Conservation (phyloP, 2,113 vertebrate genomes). For the Pseudorectes ferrugineus region DNA sequence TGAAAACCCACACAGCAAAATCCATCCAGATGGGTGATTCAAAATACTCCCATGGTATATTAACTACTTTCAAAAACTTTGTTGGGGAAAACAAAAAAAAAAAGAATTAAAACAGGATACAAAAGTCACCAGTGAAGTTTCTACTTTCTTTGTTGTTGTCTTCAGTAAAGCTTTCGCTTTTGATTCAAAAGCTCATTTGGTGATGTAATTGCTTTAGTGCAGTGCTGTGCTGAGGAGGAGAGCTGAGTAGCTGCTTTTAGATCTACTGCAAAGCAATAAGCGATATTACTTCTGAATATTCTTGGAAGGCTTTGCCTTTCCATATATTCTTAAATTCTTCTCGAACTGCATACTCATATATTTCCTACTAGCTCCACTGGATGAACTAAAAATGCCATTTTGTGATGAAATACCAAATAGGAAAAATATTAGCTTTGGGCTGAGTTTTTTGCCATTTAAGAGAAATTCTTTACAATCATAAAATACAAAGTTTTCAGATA, state of each 20-base stretch:
- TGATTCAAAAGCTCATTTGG: background rate
- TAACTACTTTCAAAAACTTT: background rate
- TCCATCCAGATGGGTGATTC: background rate
- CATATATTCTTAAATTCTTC: background rate
- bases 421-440: background rate
- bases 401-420: background rate
- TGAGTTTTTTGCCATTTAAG: background rate
- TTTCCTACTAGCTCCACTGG: background rate
- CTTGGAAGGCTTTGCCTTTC: conserved; percentile 30
- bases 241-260: background rate
- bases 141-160: background rate
- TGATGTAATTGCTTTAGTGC: conserved; percentile 1
- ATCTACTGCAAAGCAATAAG: background rate
- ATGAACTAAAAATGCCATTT: conserved; percentile 21
- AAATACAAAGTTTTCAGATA: background rate
- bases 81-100: accelerated
- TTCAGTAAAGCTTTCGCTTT: background rate
- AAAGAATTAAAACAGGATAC: background rate
- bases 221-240: background rate
- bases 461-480: background rate
- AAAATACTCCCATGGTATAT: background rate
- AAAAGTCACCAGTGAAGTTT: background rate
- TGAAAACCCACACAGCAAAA: conserved; percentile 2
- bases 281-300: conserved; percentile 33
- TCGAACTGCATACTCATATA: background rate